Evolutionary conservation across 2,113 vertebrate genomes (phyloP).

Genomic region (Opisthocomus hoazin): DNA sequence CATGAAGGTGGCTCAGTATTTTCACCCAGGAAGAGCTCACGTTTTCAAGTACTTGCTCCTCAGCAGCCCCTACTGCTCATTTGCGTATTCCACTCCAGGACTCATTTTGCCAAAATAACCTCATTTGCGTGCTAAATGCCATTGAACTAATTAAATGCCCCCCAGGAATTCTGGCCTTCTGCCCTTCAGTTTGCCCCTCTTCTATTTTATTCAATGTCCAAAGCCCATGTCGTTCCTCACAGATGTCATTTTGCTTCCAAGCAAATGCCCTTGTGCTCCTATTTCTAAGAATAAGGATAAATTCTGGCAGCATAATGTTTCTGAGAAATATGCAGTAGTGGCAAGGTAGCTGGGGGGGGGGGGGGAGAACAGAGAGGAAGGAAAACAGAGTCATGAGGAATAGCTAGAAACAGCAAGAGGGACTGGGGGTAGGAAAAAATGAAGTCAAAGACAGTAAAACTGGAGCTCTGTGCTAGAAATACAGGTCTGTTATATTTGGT

Average conservation of each 20-base stretch:
- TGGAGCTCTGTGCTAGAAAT: background rate
- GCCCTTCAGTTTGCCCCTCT: background rate
- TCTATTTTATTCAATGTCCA: background rate
- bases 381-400: background rate
- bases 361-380: background rate
- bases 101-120: background rate
- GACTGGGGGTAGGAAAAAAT: background rate
- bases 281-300: background rate
- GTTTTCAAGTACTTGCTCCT: background rate
- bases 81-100: background rate
- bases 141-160: background rate
- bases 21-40: background rate
- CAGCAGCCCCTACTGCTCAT: background rate
- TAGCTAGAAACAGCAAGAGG: background rate
- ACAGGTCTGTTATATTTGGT: background rate
- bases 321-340: background rate
- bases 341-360: background rate
- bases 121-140: background rate
- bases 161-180: background rate
- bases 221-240: background rate
- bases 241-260: background rate
- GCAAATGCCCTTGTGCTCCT: background rate
- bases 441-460: background rate
- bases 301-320: background rate
- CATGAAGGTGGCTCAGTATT: background rate